Conservation (phyloP, 2,888 invertebrate genomes). For the Cryptocheilus praepositus region DNA sequence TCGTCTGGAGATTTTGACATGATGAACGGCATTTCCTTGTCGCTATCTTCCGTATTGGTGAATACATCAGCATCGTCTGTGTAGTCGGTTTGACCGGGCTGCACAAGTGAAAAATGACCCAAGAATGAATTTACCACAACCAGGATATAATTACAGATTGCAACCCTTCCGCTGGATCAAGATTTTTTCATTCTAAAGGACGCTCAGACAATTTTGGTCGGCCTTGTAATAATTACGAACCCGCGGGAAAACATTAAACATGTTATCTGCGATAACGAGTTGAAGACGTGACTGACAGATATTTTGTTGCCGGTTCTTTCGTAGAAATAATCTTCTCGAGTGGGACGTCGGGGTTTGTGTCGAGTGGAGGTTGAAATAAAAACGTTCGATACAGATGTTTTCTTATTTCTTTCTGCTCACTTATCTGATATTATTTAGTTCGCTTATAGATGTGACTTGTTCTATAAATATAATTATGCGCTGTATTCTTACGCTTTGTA, state of each 20-base stretch:
- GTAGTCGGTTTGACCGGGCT: constrained; percentile 45
- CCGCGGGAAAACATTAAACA: not conserved
- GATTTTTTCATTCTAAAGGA: not conserved
- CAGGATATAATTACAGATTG: no score
- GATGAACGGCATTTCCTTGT: constrained; percentile 70
- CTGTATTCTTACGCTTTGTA: not conserved
- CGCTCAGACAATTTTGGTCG: not conserved
- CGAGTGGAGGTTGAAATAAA: not conserved
- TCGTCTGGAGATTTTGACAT: constrained; percentile 78
- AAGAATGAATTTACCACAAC: not conserved
- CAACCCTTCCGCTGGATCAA: no score
- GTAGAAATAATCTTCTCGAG: not conserved
- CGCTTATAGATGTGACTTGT: not conserved
- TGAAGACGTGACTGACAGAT: no score
- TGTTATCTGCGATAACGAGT: not conserved
- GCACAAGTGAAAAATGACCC: not conserved
- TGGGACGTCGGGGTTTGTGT: not conserved
- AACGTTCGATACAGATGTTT: not conserved
- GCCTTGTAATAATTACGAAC: not conserved
- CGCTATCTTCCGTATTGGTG: constrained; percentile 19
- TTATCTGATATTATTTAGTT: not conserved
- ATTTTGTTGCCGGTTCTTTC: no score
- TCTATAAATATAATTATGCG: not conserved
- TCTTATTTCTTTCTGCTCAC: not conserved
- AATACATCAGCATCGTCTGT: constrained; percentile 39